Base-by-base conservation (phyloP, 2,797 vertebrate species). In the Chiroxiphia lanceolata region DNA sequence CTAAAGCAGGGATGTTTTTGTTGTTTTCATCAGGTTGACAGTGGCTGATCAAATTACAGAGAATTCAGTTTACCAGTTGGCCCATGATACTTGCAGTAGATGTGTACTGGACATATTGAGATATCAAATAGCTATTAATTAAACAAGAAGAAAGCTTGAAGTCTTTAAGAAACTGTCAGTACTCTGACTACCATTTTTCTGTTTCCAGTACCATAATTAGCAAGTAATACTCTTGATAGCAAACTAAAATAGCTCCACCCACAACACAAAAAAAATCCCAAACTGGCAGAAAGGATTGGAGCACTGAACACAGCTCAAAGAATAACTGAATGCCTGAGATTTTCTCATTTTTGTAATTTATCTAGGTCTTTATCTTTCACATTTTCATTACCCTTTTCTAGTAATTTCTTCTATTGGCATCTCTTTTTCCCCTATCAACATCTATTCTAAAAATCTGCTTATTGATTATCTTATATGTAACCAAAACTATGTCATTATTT, bases 181-280 rank as follows among this genome's bases (percentile, higher is more conserved):
- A 74, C 7, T 80, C 45, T 72, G 18, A 71, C 38, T 81, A 21
- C 48, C 11, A 20, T 72, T 50, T 56, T 91, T 70, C 51, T 70
- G 15, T 31, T 80, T 63, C 83, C 50, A 67, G 13, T 85, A 54
- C 4, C 29, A 61, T 68, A 53, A 54, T 74, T 91, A 81, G 27
- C 29, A 81, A 50, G 5, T 57, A 91, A 34, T 42, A 5, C 4
- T 80, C 11, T 53, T 48, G 14, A 70, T 44, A 59, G 29, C 3
- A 81, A 64, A 61, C 53, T 26, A 25, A 69, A 53, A 48, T n/a
- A 45, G 12, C 6, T 19, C 13, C 13, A 67, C 3, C 3, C 12
- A 14, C 33, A 61, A 34, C 2, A 13, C 17, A 67, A 36, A 44
- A 50, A 26, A 13, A 1, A 0, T 3, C 3, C 3, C 5, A 48